Evolutionary conservation across 2,888 invertebrate species (phyloP), one percentile per base, ranked within the genome.

Genomic region (Agrochola litura): DNA sequence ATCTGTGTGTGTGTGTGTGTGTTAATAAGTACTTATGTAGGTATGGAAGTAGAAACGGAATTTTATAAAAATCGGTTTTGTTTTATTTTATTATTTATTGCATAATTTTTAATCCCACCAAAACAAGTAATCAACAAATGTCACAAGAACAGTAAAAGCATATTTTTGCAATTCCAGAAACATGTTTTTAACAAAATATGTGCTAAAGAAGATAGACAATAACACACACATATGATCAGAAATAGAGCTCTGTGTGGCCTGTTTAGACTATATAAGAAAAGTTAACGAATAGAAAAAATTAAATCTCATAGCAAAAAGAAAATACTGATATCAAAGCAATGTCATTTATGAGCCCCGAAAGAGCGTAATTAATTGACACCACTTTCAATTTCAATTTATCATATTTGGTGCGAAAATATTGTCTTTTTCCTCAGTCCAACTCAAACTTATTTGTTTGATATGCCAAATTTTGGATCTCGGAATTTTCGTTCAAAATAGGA

Each of bases 81-180:
- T 75, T 82, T 84, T 78, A 79, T 90, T 91, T 92, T 91, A 87
- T 90, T 90, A 93, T 91, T 95, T 95, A 95, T 95, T 96, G 92
- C 92, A 90, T 94, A 93, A 92, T 93, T 92, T 92, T 91, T 90
- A 88, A 93, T 93, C 92, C 93, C 92, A 92, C 91, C 92, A 92
- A 94, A 93, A 92, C 92, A 89, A 86, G 86, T 86, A 86, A 91
- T 90, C 87, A 95, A 94, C 92, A 93, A 94, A 93, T 91, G 87
- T 90, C 86, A 90, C 89, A 91, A 80, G 81, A 89, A 88, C 79
- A 88, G 86, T 85, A 84, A 92, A 92, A 93, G 92, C 91, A 91
- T 79, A 80, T 49, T 77, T 78, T 79, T 73, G 73, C 72, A 81
- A 75, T 81, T 83, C 22, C 84, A 77, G 66, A 77, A 76, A 76